phyloP scores from a whole-genome alignment of 2,797 vertebrate species.

The Gobionotothen gibberifrons region DNA sequence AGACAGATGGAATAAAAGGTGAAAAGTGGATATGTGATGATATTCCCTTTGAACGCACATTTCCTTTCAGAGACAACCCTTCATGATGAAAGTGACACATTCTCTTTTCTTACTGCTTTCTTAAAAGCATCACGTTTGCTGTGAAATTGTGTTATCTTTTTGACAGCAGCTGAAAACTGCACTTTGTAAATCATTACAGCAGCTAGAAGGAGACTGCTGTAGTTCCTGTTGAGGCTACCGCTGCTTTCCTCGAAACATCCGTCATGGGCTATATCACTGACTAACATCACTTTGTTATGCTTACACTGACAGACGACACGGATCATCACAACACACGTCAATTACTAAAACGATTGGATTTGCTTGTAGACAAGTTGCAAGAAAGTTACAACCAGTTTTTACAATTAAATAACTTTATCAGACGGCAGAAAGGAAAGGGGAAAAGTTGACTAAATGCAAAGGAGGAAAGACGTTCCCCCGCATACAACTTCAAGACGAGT shows the following conservation, averaged over 20 bases:
- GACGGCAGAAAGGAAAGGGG: too few species aligned
- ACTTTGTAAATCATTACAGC: constrained; percentile 20
- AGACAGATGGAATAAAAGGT: constrained; percentile 33
- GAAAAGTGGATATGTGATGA: constrained; percentile 18
- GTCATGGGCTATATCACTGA: constrained; percentile 1
- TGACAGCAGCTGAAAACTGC: constrained; percentile 41
- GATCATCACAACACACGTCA: background rate
- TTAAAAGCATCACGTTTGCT: constrained; percentile 17
- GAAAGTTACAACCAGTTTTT: constrained; percentile 3
- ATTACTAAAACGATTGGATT: constrained; percentile 14
- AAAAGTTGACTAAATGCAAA: too few species aligned
- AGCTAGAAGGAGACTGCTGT: background rate
- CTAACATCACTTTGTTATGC: constrained; percentile 3
- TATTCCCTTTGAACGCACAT: constrained; percentile 15
- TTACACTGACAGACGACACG: constrained; percentile 28
- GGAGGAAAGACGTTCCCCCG: too few species aligned
- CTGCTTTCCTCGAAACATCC: constrained; percentile 16
- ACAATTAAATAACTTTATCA: too few species aligned
- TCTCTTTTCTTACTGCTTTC: constrained; percentile 10
- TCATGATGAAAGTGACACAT: constrained; percentile 2
- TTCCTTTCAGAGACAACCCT: constrained; percentile 16
- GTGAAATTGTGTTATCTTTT: constrained; percentile 20
- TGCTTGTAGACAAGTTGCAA: background rate
- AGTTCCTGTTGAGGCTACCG: background rate
- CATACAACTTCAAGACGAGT: background rate